Evolutionary conservation across 2,797 vertebrate genomes (phyloP), one percentile per base, ranked within the genome.

Genomic region (Mareca strepera): DNA sequence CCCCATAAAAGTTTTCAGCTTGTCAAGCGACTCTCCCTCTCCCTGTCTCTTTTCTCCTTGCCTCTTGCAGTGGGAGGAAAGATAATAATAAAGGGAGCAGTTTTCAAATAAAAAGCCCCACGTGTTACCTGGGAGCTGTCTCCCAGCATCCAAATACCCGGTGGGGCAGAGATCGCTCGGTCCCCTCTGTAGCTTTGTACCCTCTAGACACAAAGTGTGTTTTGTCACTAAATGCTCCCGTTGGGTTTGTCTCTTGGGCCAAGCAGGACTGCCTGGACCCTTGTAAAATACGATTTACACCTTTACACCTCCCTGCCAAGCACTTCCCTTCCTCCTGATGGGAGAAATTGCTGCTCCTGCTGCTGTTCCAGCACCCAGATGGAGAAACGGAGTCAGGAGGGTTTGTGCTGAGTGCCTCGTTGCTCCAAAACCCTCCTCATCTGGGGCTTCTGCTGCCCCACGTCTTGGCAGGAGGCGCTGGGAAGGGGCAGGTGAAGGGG

Each of bases 101-200:
- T 96, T 92, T 94, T 94, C 92, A 96, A 94, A 92, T 92, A 94
- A 90, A 88, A 86, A 95, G 86, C 87, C 90, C 93, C 90, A 93
- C 20, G 56, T 95, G 73, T 91, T 96, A 93, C 90, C 94, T 94
- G 94, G 67, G 77, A 93, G 66, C 86, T 92, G 88, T 82, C 86
- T 96, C 87, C 81, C 73, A 72, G 92, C 81, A 81, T 89, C 91
- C 91, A 50, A 73, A 78, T 79, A 91, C 92, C 94, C n/a, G 9
- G 83, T 41, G 48, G 80, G 82, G 78, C 92, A 95, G 79, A 63
- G 63, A 92, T 60, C 18, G 1, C 44, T 0, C 70, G 48, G 82
- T 86, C 79, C 91, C 73, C 0, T 6, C 78, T 72, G 94, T 67
- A 55, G 86, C 79, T 94, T 86, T 77, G 58, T 81, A 74, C 84